A percentile compares a stretch with the other conserved stretches of the same genome.
Conservation (phyloP, 1,140 invertebrate species). For the Drosophila prosaltans region DNA sequence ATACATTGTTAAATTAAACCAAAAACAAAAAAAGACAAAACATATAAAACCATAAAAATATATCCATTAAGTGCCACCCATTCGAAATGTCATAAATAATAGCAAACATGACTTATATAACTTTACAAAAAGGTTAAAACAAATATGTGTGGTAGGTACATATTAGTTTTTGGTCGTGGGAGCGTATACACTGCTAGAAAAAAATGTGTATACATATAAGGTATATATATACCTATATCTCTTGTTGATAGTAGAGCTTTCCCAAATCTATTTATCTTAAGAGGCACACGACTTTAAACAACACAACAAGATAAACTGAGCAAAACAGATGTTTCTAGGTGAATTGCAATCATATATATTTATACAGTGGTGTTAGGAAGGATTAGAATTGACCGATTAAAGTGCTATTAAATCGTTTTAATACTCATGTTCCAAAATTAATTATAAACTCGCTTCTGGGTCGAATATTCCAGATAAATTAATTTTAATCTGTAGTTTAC, state of each 20-base stretch:
- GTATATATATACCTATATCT: conserved; percentile 3
- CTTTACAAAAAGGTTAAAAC: conserved; percentile 28
- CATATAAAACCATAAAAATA: neutral
- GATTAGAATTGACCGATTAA: neutral
- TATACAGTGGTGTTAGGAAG: too few species aligned
- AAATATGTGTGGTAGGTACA: conserved; percentile 13
- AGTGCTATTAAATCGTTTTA: neutral
- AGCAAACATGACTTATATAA: conserved; percentile 39
- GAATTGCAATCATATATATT: neutral
- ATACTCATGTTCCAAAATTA: too few species aligned
- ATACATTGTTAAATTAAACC: neutral
- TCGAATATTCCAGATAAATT: neutral
- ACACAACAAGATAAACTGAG: neutral
- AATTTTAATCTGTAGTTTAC: neutral
- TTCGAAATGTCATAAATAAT: conserved; percentile 18
- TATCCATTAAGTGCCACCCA: neutral
- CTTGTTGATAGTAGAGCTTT: neutral
- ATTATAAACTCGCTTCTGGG: too few species aligned
- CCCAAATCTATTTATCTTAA: neutral
- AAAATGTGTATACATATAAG: conserved; percentile 19
- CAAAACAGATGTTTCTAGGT: neutral
- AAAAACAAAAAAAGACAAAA: neutral
- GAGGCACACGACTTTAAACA: neutral
- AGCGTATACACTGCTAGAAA: conserved; percentile 19
- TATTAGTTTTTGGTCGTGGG: conserved; percentile 36